These are phyloP conservation scores for Sebastes trivittatus DNA, from an alignment of 2,797 vertebrate genomes.

Conservation along the genomic window DNA sequence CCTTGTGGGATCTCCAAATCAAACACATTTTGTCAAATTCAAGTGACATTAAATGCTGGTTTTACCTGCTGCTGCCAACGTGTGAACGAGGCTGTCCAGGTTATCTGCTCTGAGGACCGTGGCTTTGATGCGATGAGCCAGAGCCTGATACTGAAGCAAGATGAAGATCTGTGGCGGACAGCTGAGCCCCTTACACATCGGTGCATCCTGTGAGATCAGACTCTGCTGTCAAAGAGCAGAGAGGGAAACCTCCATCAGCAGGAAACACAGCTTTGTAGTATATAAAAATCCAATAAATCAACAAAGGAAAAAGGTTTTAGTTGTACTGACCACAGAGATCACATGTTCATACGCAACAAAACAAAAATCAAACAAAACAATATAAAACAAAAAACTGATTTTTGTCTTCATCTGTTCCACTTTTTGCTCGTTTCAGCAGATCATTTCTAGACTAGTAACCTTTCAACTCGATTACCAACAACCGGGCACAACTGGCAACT, in stretches of 20 bases:
- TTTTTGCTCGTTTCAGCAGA: neutral
- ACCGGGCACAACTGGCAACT: neutral
- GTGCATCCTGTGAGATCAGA: constrained; percentile 61
- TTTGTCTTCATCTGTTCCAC: neutral
- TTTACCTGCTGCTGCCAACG: constrained; percentile 71
- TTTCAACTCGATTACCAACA: neutral
- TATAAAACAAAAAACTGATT: neutral
- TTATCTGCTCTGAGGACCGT: constrained; percentile 76
- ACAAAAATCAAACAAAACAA: neutral
- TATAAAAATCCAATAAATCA: neutral
- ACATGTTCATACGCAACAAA: neutral
- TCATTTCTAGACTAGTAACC: neutral
- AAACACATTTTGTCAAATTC: neutral
- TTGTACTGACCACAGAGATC: neutral
- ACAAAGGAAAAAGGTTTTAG: neutral
- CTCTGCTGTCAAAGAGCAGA: constrained; percentile 55
- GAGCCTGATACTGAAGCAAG: constrained; percentile 77
- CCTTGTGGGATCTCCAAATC: neutral
- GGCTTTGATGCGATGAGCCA: constrained; percentile 75
- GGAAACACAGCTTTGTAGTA: neutral
- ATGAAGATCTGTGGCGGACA: constrained; percentile 72
- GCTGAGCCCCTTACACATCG: constrained; percentile 18
- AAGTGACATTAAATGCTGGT: neutral
- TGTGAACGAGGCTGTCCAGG: constrained; percentile 57
- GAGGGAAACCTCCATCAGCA: constrained; percentile 6